Evolutionary conservation across 2,888 invertebrate genomes (phyloP), one percentile per base, ranked within the genome.

Genomic region (Lithophane semibrunnea): DNA sequence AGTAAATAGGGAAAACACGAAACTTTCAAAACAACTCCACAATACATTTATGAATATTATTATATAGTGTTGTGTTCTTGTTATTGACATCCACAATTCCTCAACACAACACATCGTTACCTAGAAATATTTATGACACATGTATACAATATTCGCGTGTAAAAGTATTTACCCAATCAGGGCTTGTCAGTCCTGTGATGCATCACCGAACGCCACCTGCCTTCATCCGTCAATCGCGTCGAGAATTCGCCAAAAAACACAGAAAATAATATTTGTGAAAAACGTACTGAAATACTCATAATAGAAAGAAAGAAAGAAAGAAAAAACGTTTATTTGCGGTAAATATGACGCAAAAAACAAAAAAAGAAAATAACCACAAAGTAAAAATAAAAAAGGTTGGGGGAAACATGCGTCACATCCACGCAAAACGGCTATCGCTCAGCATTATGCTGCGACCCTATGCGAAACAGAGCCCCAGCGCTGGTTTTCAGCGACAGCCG

Each of bases 181-280:
- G 52, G 63, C 72, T 76, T 85, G 86, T 88, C 86, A 82, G 77
- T 72, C 63, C 16, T 44, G 64, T 88, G 85, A 87, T 83, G 78
- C 84, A 87, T 87, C 85, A 60, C 73, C 73, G 73, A 77, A 54
- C 58, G 66, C 69, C 88, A 87, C 73, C 88, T 85, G 83, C 75
- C 78, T 79, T 64, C 67, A 79, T 79, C 79, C 83, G 88, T 88
- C 86, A 80, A 66, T 80, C 24, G 56, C 64, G 64, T 21, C 44
- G 56, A 16, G 44, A 63, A 44, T 66, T 52, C 58, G 7, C 5
- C n/a, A 29, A 71, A 84, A 79, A 76, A 60, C 18, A 21, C 4
- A 7, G 7, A 61, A 79, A 79, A 65, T 60, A 69, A 52, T 79
- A 24, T 60, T 82, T 56, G 24, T 49, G 13, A 63, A 71, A 67